Conservation (phyloP, 2,888 invertebrate species). For the Leuctra nigra region DNA sequence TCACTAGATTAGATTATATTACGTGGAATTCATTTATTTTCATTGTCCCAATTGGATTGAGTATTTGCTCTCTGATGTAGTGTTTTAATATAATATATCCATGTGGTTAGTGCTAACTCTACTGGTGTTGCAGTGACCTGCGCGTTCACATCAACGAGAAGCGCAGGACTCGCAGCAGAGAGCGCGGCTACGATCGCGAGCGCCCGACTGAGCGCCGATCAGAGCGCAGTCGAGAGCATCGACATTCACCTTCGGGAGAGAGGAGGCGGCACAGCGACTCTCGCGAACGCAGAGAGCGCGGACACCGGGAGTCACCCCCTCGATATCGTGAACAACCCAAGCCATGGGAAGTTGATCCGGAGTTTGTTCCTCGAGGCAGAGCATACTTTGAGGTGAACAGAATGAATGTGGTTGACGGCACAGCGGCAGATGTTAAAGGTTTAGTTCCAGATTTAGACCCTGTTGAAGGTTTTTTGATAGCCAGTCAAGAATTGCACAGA, state of each 20-base stretch:
- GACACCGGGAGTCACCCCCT: neutral
- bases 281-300: neutral
- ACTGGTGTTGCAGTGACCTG: constrained; percentile 22
- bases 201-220: constrained; percentile 11
- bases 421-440: neutral
- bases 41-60: too few relatives aligned
- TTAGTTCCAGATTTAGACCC: neutral
- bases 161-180: constrained; percentile 25
- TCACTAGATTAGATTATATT: too few relatives aligned
- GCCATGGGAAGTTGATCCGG: constrained; percentile 27
- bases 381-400: constrained; percentile 28
- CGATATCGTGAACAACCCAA: constrained; percentile 11
- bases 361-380: constrained; percentile 28
- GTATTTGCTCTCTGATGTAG: too few relatives aligned
- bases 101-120: too few relatives aligned
- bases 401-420: too few relatives aligned
- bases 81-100: too few relatives aligned
- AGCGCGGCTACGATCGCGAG: constrained; percentile 13
- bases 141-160: constrained; percentile 28
- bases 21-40: too few relatives aligned
- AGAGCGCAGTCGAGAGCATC: neutral
- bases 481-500: neutral
- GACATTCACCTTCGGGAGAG: neutral
- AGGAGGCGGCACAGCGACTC: neutral
- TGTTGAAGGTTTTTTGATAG: neutral